Conservation (phyloP, 2,113 vertebrate genomes). For the Clarias batrachus region DNA sequence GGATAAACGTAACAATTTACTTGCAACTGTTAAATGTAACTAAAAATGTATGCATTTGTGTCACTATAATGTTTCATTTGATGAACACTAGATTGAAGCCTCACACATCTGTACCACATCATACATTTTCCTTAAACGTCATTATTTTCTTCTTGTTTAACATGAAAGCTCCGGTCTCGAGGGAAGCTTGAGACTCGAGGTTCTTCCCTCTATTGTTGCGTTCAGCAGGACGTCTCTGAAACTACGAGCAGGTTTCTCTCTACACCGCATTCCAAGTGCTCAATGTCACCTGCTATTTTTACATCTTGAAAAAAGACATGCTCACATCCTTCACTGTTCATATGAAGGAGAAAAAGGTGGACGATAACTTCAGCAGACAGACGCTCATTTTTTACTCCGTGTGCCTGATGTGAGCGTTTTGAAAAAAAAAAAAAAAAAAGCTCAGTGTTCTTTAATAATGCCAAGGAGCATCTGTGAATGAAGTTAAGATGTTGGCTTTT, state of each 20-base stretch:
- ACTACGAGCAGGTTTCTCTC: constrained; percentile 3
- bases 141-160: neutral
- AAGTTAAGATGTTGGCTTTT: constrained; percentile 48
- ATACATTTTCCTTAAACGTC: too few relatives aligned
- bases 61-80: neutral
- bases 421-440: constrained; percentile 3
- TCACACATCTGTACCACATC: too few relatives aligned
- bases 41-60: neutral
- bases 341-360: constrained; percentile 9
- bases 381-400: neutral
- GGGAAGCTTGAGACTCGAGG: neutral
- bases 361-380: constrained; percentile 27
- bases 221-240: neutral
- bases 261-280: neutral
- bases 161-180: too few relatives aligned
- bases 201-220: neutral
- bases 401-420: neutral
- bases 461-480: constrained; percentile 54
- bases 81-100: neutral
- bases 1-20: neutral
- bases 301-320: constrained; percentile 18
- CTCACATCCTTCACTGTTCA: constrained; percentile 36
- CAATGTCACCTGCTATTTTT: constrained; percentile 25
- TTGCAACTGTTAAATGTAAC: neutral
- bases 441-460: constrained; percentile 50